Evolutionary conservation across 2,797 vertebrate species (phyloP), one percentile per base, ranked within the genome.

Genomic region (Tragopan temminckii): DNA sequence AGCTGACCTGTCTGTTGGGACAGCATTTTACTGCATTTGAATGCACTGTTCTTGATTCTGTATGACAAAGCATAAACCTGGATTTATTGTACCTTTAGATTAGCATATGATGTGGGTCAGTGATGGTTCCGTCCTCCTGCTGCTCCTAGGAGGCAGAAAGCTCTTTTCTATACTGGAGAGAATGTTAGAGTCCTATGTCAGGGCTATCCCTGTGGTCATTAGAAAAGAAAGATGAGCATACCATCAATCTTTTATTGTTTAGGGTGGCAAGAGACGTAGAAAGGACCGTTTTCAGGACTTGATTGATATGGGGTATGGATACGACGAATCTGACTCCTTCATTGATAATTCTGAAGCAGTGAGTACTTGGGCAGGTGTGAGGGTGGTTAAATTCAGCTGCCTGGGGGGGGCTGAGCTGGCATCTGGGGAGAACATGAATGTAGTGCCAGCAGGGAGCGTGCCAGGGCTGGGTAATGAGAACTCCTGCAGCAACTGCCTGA

Each of bases 291-390:
- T 99, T 91, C 98, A 99, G 96, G 99, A 99, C 96, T 95, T 99
- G 97, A 98, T 99, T 80, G 99, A 99, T 68, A 99, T 99, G 77
- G 99, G 99, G 20, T 98, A 98, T 13, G 99, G 99, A 78, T 99
- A 99, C 3, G 99, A 99, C 45, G 99, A 99, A 9, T 99, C 99
- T 0, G 99, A 99, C 97, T 99, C 99, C 68, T 99, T 99, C 97
- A 99, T 99, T 38, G 99, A 99, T 97, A 99, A 99, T 97, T 99
- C 99, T 3, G 99, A 99, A 97, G 98, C 99, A 38, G 99, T 99
- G 96, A 98, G 99, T 98, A 59, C 61, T 14, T 57, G 85, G 80
- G 14, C 15, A 35, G 45, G 5, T 3, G 36, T 24, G 53, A 69
- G 43, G 63, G 81, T 21, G 72, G 89, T 25, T 38, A 1, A 31